Evolutionary conservation across 1,140 invertebrate genomes (phyloP).

Genomic region (Chymomyza costata): DNA sequence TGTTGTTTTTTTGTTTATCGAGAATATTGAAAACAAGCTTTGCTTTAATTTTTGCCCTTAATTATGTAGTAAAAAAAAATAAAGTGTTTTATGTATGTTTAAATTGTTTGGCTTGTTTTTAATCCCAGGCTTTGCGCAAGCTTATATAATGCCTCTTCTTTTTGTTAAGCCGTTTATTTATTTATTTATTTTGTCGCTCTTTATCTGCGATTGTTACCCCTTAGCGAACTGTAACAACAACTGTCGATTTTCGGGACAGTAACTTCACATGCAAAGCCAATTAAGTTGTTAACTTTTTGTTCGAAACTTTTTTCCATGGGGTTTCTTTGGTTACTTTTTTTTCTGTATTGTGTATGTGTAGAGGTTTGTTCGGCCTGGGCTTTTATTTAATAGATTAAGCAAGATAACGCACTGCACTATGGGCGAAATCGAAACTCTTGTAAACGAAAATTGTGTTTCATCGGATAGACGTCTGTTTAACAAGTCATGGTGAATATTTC

Average conservation of each 20-base stretch:
- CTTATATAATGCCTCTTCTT: neutral
- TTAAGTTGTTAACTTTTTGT: constrained; percentile 74
- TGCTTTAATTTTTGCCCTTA: neutral
- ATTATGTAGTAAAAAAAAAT: neutral
- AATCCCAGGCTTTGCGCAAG: constrained; percentile 4
- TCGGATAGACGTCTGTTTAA: too few species aligned
- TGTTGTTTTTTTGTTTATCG: constrained; percentile 48
- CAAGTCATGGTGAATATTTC: too few species aligned
- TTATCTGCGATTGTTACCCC: constrained; percentile 61
- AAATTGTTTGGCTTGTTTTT: too few species aligned
- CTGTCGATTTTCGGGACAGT: constrained; percentile 74
- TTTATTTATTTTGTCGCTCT: too few species aligned
- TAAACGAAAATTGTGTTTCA: too few species aligned
- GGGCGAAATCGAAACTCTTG: too few species aligned
- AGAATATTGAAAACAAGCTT: neutral
- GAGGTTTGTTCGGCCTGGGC: neutral
- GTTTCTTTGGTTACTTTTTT: constrained; percentile 19
- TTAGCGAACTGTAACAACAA: constrained; percentile 57
- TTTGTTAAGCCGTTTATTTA: too few species aligned
- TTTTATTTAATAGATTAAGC: too few species aligned
- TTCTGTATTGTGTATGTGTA: constrained; percentile 7
- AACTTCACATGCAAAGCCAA: constrained; percentile 75
- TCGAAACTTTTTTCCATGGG: constrained; percentile 25
- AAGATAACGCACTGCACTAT: too few species aligned
- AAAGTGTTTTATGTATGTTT: too few species aligned